phyloP scores from a whole-genome alignment of 2,797 vertebrate genomes.

The Sarcoramphus papa region DNA sequence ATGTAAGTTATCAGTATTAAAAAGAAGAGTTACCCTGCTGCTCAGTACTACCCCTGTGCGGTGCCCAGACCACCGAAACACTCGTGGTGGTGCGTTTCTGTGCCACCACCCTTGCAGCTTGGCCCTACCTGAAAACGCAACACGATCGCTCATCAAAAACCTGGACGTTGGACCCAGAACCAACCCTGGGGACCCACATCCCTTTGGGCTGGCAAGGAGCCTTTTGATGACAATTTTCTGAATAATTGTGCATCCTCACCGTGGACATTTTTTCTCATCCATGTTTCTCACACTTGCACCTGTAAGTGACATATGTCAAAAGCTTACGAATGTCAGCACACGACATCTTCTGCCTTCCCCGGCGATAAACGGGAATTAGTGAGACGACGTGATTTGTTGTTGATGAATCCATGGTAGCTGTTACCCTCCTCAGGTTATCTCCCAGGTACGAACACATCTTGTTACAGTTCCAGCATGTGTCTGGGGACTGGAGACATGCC shows the following conservation, averaged over 20 bases:
- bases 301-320: background rate
- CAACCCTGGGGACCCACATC: background rate
- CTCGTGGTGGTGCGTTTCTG: accelerated
- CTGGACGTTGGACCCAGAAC: too few relatives aligned
- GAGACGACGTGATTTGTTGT: accelerated
- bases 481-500: background rate
- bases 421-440: background rate
- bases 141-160: accelerated
- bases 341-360: background rate
- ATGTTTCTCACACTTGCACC: background rate
- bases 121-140: background rate
- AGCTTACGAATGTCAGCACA: background rate
- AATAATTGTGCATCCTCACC: background rate
- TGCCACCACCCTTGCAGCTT: too few relatives aligned
- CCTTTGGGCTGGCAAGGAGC: background rate
- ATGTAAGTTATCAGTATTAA: accelerated
- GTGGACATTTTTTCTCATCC: too few relatives aligned
- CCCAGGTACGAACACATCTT: background rate
- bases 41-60: background rate
- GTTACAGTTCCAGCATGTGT: background rate
- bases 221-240: background rate
- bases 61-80: accelerated
- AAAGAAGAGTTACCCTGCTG: background rate
- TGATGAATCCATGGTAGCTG: background rate
- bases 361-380: accelerated